Evolutionary conservation across 1,140 invertebrate species (phyloP), one percentile per base, ranked within the genome.

Genomic region (Zaprionus ghesquierei): DNA sequence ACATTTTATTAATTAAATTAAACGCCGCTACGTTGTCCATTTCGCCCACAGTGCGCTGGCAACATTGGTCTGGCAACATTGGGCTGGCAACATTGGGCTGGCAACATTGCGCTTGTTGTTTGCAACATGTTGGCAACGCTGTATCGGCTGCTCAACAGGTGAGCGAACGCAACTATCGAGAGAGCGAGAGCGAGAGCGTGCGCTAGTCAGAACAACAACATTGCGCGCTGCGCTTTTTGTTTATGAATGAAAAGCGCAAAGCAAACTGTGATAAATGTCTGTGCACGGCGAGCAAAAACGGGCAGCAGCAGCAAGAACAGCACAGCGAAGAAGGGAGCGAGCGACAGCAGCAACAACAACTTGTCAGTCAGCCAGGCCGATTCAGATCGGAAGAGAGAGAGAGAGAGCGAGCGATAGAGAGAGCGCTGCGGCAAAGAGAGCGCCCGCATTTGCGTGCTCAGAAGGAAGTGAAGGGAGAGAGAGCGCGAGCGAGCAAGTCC

Each of bases 201-300:
- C n/a, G n/a, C n/a, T n/a, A n/a, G n/a, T n/a, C n/a, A n/a, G n/a
- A 59, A 44, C 69, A 75, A 72, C 55, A 82, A 81, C 62, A 64
- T 59, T 38, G 60, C 50, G 46, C 23, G 41, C 75, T 64, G 69
- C 31, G 71, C 66, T 85, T 85, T 85, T 85, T 85, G 81, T 85
- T 85, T 85, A 85, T 85, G 81, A 85, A 85, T 85, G 81, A 86
- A 85, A 85, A 73, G 62, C 60, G 77, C 80, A 85, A 84, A 69
- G 77, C 62, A 66, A 85, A 70, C 61, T 18, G 58, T 79, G 81
- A 85, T 85, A 86, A 86, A 86, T 55, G 60, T 65, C 66, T 74
- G 81, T 70, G 50, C 35, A 74, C 68, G n/a, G n/a, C n/a, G 65
- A 50, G 70, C 64, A 60, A 81, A 77, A 81, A 69, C 72, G 58